These are phyloP conservation scores for Eumerus sabulonum DNA, from an alignment of 2,888 invertebrate genomes.

Conservation along the genomic window DNA sequence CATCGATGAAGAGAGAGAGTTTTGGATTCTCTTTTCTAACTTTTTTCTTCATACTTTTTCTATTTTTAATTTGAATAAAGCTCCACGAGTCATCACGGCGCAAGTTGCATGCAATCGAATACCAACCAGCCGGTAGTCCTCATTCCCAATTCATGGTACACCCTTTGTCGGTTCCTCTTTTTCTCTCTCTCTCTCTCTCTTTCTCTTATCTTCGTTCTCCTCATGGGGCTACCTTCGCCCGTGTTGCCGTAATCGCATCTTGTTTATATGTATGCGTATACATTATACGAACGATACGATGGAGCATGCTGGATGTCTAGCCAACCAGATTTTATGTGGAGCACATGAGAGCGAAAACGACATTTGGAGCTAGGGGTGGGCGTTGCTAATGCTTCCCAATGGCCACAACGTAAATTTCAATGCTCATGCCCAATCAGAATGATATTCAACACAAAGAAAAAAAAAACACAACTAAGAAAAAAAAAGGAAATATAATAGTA, in stretches of 20 bases:
- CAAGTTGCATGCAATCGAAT: conserved; percentile 70
- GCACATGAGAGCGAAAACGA: conserved; percentile 61
- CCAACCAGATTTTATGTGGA: conserved; percentile 52
- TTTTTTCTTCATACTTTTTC: no score
- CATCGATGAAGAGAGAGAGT: not conserved
- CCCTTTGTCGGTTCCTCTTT: conserved; percentile 46
- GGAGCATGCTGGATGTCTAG: conserved; percentile 59
- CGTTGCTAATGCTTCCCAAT: conserved; percentile 72
- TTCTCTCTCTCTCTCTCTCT: conserved; percentile 44
- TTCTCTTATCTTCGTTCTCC: conserved; percentile 44
- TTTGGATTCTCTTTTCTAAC: conserved; percentile 12
- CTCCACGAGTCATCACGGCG: conserved; percentile 62
- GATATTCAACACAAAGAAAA: conserved; percentile 50
- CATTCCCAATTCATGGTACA: conserved; percentile 48
- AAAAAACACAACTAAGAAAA: conserved; percentile 29
- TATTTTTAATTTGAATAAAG: conserved; percentile 4
- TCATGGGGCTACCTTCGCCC: conserved; percentile 58
- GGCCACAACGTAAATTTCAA: conserved; percentile 71
- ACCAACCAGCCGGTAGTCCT: conserved; percentile 57
- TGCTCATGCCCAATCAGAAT: conserved; percentile 72
- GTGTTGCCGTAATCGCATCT: conserved; percentile 29
- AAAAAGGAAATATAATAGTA: conserved; percentile 39
- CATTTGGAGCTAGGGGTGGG: conserved; percentile 66
- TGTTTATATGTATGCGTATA: conserved; percentile 41
- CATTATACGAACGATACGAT: conserved; percentile 41